phyloP scores from a whole-genome alignment of 2,797 vertebrate species.

The Scarus forsteni region DNA sequence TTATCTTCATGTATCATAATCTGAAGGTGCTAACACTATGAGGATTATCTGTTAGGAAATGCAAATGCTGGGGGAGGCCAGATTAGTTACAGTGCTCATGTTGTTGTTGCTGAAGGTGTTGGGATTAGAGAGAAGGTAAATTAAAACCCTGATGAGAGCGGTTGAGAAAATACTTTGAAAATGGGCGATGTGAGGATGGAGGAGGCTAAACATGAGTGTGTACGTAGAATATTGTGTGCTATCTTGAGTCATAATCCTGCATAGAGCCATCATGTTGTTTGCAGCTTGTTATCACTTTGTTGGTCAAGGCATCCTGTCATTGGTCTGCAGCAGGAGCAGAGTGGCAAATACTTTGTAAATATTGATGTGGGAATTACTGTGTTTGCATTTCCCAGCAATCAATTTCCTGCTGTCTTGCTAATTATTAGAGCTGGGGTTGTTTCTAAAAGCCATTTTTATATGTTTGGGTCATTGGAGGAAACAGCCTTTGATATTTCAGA shows the following conservation, averaged over 20 bases:
- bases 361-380: neutral
- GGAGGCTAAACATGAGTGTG: neutral
- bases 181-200: neutral
- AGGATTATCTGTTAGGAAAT: slow-evolving; percentile 6
- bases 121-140: neutral
- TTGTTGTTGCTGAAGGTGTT: neutral
- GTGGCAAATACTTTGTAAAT: neutral
- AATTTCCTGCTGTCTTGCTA: no score
- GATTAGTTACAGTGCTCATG: neutral
- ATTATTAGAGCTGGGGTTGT: no score
- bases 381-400: neutral
- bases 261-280: neutral
- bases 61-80: neutral
- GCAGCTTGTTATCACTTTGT: neutral
- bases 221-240: neutral
- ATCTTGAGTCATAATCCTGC: neutral
- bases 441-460: no score
- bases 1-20: slow-evolving; percentile 8
- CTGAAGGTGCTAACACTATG: neutral
- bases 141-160: neutral
- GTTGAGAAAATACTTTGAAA: neutral
- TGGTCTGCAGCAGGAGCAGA: neutral
- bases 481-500: no score
- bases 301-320: neutral
- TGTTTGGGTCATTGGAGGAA: no score